A percentile compares a stretch with the other conserved stretches of the same genome.
These are phyloP conservation scores for Rhogogaster chlorosoma DNA, from an alignment of 2,888 invertebrate genomes.

Conservation along the genomic window DNA sequence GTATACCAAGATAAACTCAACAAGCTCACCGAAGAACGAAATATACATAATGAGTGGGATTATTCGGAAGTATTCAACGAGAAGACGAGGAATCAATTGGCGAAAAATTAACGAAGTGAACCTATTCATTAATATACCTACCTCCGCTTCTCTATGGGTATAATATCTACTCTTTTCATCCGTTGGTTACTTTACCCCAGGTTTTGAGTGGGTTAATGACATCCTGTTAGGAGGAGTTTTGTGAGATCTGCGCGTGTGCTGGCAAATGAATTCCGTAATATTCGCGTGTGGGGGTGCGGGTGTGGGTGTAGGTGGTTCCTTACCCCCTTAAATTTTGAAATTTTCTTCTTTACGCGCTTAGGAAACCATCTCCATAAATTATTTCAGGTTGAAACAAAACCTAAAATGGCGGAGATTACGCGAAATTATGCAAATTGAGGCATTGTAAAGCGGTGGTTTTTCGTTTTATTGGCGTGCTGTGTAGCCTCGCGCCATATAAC, in stretches of 20 bases:
- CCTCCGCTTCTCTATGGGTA: not conserved
- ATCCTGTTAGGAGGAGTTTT: not conserved
- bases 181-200: not conserved
- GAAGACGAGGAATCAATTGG: not conserved
- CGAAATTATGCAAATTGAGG: conserved; percentile 76
- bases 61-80: too few relatives aligned
- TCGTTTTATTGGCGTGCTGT: conserved; percentile 75
- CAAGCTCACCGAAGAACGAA: too few relatives aligned
- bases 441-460: conserved; percentile 75
- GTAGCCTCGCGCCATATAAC: conserved; percentile 73
- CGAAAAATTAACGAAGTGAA: not conserved
- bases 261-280: not conserved
- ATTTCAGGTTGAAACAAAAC: conserved; percentile 58
- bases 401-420: conserved; percentile 77
- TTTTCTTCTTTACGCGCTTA: conserved; percentile 48
- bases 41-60: too few relatives aligned
- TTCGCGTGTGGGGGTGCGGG: not conserved
- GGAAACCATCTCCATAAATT: conserved; percentile 51
- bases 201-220: conserved; percentile 37
- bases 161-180: not conserved
- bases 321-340: conserved; percentile 43
- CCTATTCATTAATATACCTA: not conserved
- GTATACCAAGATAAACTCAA: too few relatives aligned
- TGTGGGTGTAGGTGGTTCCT: not conserved
- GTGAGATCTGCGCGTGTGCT: not conserved